These are phyloP conservation scores for Glareola pratincola DNA, from an alignment of 2,113 vertebrate genomes.

Conservation along the genomic window DNA sequence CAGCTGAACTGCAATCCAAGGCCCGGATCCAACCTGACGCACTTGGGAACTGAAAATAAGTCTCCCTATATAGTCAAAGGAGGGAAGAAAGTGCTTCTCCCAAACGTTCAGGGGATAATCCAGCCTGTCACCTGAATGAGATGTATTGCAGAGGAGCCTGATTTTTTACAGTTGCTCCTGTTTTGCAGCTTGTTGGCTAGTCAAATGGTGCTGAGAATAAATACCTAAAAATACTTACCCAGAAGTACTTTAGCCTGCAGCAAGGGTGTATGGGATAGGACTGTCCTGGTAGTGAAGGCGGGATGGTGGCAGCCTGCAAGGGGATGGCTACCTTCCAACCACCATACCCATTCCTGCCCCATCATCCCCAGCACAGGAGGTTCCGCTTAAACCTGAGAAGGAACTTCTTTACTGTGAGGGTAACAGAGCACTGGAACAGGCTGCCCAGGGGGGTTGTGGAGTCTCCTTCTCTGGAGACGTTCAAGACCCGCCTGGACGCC, in stretches of 20 bases:
- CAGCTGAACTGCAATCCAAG: not conserved
- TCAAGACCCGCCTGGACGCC: too few species aligned
- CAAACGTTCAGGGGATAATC: not conserved
- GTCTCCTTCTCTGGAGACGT: too few species aligned
- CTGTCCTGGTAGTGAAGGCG: not conserved
- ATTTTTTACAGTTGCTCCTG: not conserved
- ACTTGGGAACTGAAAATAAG: not conserved
- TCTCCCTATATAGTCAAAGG: not conserved
- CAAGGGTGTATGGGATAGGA: not conserved
- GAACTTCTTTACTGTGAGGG: too few species aligned
- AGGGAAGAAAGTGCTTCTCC: not conserved
- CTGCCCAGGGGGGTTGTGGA: too few species aligned
- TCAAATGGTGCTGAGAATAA: not conserved
- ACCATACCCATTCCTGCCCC: fast-evolving
- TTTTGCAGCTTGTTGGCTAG: not conserved
- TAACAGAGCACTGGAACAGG: too few species aligned
- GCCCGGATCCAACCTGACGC: not conserved
- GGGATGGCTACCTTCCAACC: not conserved
- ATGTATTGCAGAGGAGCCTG: not conserved
- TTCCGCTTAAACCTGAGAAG: too few species aligned
- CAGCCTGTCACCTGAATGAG: not conserved
- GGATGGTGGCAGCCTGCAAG: not conserved
- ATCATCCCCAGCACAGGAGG: too few species aligned
- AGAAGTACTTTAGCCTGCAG: not conserved
- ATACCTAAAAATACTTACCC: not conserved